Evolutionary conservation across 2,113 vertebrate species (phyloP).

Genomic region (Salvator merianae): DNA sequence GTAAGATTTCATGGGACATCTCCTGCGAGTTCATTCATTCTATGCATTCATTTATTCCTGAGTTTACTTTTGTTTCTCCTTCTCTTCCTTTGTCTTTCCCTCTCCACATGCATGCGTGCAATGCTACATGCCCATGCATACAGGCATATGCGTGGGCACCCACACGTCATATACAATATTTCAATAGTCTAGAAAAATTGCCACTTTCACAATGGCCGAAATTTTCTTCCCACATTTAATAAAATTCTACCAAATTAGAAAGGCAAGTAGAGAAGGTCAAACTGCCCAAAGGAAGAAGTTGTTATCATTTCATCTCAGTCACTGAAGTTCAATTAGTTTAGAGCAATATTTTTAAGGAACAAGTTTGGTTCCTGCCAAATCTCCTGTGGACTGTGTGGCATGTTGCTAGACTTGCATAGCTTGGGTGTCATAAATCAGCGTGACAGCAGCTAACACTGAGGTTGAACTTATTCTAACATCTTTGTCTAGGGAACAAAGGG

Average conservation of each 20-base stretch:
- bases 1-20: no score
- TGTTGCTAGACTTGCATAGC: neutral
- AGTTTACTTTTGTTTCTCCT: neutral
- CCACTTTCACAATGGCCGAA: neutral
- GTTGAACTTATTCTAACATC: conserved; percentile 54
- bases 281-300: conserved; percentile 15
- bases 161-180: neutral
- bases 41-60: neutral
- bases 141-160: no score
- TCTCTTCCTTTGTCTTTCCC: neutral
- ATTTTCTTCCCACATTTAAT: neutral
- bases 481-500: conserved; percentile 56
- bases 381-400: conserved; percentile 37
- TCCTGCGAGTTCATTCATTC: neutral
- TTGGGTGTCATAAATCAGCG: conserved; percentile 45
- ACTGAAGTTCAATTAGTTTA: conserved; percentile 49
- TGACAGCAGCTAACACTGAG: conserved; percentile 49
- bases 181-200: neutral
- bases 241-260: conserved; percentile 8
- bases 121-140: no score
- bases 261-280: neutral
- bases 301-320: conserved; percentile 50
- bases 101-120: neutral
- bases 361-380: conserved; percentile 42
- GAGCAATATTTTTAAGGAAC: conserved; percentile 29